Evolutionary conservation across 1,140 invertebrate genomes (phyloP), one percentile per base, ranked within the genome.

Genomic region (Musca vetustissima): DNA sequence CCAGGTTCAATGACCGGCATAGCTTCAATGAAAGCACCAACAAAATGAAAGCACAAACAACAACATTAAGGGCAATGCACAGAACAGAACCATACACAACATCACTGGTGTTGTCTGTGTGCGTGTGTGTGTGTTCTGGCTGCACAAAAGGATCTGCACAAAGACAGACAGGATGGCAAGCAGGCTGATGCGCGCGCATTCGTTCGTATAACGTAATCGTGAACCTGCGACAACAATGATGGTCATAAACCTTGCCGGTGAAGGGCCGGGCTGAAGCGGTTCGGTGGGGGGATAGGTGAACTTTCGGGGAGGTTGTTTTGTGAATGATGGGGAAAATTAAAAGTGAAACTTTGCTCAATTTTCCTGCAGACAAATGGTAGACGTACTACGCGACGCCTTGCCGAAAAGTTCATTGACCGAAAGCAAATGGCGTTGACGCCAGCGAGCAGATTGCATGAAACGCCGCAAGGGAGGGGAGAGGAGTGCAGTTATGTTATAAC

Each of bases 1-100:
- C 36, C 57, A 52, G 64, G 64, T 66, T 66, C 64, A 66, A 66
- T 52, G 64, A 66, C 64, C 64, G 43, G 22, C 9, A 17, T 28
- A 36, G 17, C 19, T 61, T 2, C 57, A 22, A 17, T 19, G 21
- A 52, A 52, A 52, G 1, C 17, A 52, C 4, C n/a, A 52, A 52
- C 17, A 0, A 52, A 52, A 52, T 6, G 15, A 52, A 65, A 49
- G 64, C 64, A 66, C 64, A 21, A 66, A 66, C 52, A 47, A 59
- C 19, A 48, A 28, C 32, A 25, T 19, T 22, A 48, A 47, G 28
- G 21, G 15, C 65, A 67, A 36, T 13, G 36, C 22, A 57, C 24
- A 66, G 6, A 64, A 64, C 59, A n/a, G 55, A 48, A 47, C 43
- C 24, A 64, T 22, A 47, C 6, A 67, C 66, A 67, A 55, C 11